Evolutionary conservation across 30 jellyfish, hydroid and myxozoan species (phyloP), one percentile per base, ranked within the genome.

Genomic region (Hydractinia echinata): DNA sequence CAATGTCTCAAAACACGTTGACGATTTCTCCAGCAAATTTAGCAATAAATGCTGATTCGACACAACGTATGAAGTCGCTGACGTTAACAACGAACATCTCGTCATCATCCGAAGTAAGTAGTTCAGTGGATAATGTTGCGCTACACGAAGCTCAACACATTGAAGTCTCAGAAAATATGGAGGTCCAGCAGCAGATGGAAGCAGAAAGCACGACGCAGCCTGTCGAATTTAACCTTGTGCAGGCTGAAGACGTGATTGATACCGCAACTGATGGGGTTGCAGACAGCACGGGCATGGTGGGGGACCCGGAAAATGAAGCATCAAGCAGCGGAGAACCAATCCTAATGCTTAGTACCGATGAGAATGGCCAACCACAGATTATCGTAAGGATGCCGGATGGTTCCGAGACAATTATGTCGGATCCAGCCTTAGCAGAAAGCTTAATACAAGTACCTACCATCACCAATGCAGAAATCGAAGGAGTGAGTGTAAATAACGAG

Each of bases 301-400:
- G 55, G 1, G 85, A 77, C 66, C 51, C 18, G 4, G 87, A 67
- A 52, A 68, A 62, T 50, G 87, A 66, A 61, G 82, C 87, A 15
- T 80, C 87, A 6, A 80, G 84, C 44, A 80, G 87, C 52, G 87
- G 81, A 13, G 87, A 80, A 52, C 87, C 87, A 5, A 66, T 80
- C 50, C 61, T 80, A 9, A 62, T 80, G 66, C 84, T 80, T 14
- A 80, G 87, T 66, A 48, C 87, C 13, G 87, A 80, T 67, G 87
- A 80, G 50, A 62, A 80, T 53, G 87, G 87, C 7, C 87, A 80
- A 67, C 87, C 87, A 8, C 87, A 80, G 52, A 80, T 80, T 50
- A 80, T 80, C 82, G 87, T 80, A 61, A 80, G 67, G 53, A 80
- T 80, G 87, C 87, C 87, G 7, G 87, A 80, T 50, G 87, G 87